Conservation (phyloP, 2,113 vertebrate species). For the Vireo altiloquus region DNA sequence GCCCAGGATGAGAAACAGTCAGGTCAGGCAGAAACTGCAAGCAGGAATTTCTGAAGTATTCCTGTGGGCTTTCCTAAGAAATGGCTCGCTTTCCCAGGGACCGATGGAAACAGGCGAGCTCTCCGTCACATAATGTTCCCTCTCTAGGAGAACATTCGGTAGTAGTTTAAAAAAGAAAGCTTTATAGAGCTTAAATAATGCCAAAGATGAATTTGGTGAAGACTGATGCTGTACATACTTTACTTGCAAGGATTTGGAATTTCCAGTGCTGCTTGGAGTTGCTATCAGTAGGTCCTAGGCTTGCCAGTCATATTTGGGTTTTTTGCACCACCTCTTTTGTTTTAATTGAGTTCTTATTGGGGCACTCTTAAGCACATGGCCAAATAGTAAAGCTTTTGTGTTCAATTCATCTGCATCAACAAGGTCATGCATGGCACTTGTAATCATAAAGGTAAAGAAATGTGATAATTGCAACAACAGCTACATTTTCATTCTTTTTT, state of each 20-base stretch:
- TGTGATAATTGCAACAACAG: not conserved
- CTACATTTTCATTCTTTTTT: not conserved
- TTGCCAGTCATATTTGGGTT: not conserved
- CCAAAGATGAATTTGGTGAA: not conserved
- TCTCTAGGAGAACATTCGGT: slow-evolving; percentile 58
- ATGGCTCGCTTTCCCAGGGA: slow-evolving; percentile 27
- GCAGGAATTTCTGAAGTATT: slow-evolving; percentile 11
- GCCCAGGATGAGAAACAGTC: not conserved
- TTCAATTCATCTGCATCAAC: not conserved
- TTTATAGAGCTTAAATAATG: slow-evolving; percentile 19
- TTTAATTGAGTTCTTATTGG: not conserved
- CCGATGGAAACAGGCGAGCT: not conserved
- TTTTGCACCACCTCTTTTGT: not conserved
- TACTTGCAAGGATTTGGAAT: not conserved
- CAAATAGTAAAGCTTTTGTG: not conserved
- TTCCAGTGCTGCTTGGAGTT: not conserved
- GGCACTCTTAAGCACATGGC: not conserved
- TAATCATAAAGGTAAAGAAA: not conserved
- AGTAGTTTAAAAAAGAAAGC: slow-evolving; percentile 45
- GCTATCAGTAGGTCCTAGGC: not conserved
- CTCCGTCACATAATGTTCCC: slow-evolving; percentile 19
- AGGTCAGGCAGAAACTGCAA: not conserved
- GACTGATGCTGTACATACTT: not conserved
- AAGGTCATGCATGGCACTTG: not conserved
- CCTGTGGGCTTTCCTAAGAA: slow-evolving; percentile 24